Conservation (phyloP, 2,888 invertebrate genomes). For the Heliconius cydno region DNA sequence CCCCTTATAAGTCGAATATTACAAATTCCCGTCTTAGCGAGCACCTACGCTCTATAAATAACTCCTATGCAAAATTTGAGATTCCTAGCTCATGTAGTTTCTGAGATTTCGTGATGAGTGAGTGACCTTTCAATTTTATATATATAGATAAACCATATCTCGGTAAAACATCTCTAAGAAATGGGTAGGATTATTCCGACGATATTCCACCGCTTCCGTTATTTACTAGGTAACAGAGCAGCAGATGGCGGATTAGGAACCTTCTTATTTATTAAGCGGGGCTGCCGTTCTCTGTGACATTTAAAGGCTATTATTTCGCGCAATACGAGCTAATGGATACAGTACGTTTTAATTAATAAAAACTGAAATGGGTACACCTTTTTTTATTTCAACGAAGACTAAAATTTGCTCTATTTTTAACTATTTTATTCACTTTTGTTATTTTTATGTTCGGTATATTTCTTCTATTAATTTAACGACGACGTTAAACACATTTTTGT, state of each 20-base stretch:
- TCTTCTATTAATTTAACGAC: too few species aligned
- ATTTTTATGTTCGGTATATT: too few species aligned
- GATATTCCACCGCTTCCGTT: conserved; percentile 7
- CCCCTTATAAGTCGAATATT: too few species aligned
- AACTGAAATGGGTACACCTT: not conserved
- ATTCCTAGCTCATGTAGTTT: too few species aligned
- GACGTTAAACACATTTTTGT: too few species aligned
- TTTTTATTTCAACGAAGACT: not conserved
- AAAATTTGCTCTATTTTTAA: too few species aligned
- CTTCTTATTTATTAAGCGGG: conserved; percentile 26
- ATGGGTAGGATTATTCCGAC: conserved; percentile 1
- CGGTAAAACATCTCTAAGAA: not conserved
- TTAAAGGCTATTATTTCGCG: conserved; percentile 16
- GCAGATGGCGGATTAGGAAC: conserved; percentile 23
- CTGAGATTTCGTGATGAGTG: too few species aligned
- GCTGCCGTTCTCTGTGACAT: conserved; percentile 16
- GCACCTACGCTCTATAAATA: too few species aligned
- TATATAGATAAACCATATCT: not conserved
- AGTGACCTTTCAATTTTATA: too few species aligned
- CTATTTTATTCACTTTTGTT: too few species aligned
- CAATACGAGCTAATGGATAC: conserved; percentile 4
- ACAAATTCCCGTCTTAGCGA: too few species aligned
- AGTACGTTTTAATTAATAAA: conserved; percentile 12
- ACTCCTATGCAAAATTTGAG: too few species aligned
- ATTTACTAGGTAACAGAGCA: conserved; percentile 17